Percentiles rank a stretch among this genome's conserved stretches.
Conservation (phyloP, 2,888 invertebrate species). For the Rhingia campestris region DNA sequence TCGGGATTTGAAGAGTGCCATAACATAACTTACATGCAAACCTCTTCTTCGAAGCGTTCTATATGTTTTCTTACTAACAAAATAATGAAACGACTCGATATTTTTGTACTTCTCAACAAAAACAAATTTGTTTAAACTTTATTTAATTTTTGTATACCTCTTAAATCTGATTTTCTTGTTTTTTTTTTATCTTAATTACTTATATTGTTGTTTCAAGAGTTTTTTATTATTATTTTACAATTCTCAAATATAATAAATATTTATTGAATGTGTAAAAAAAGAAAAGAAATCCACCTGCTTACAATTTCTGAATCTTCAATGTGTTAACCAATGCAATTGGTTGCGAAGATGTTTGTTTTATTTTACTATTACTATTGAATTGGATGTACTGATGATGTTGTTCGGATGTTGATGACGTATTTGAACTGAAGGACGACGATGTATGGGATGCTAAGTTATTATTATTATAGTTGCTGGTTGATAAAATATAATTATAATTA, state of each 20-base stretch:
- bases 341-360: slow-evolving; percentile 50
- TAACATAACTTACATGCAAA: too few species aligned
- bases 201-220: slow-evolving; percentile 28
- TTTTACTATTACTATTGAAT: slow-evolving; percentile 52
- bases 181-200: not conserved
- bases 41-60: too few species aligned
- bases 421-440: slow-evolving; percentile 64
- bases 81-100: slow-evolving; percentile 14
- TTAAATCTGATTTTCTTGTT: slow-evolving; percentile 60
- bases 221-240: slow-evolving; percentile 53
- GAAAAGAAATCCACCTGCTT: slow-evolving; percentile 43
- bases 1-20: too few species aligned
- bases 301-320: slow-evolving; percentile 55
- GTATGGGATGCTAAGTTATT: slow-evolving; percentile 61
- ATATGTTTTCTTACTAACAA: too few species aligned
- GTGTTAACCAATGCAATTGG: slow-evolving; percentile 57
- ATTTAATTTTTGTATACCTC: slow-evolving; percentile 71
- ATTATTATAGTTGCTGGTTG: slow-evolving; percentile 65
- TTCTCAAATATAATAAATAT: slow-evolving; percentile 59
- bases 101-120: slow-evolving; percentile 71
- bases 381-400: slow-evolving; percentile 58
- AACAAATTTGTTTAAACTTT: slow-evolving; percentile 72
- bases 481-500: slow-evolving; percentile 65
- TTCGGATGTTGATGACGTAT: slow-evolving; percentile 42
- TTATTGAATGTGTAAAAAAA: slow-evolving; percentile 69